A percentile compares a stretch with the other conserved stretches of the same genome.
These are phyloP conservation scores for Cuculus canorus DNA, from an alignment of 2,797 vertebrate species.

Conservation along the genomic window DNA sequence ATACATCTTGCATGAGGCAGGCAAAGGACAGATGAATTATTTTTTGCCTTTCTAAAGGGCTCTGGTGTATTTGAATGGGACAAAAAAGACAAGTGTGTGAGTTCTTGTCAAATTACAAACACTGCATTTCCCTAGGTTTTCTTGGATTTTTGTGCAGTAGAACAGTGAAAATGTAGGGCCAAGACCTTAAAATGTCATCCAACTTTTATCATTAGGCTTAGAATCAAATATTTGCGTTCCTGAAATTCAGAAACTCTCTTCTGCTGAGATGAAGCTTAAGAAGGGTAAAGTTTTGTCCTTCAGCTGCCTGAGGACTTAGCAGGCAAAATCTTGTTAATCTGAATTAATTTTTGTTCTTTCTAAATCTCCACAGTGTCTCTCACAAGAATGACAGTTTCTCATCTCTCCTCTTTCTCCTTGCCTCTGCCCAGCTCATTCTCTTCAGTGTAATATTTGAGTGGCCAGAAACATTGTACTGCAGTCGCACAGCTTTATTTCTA, in stretches of 20 bases:
- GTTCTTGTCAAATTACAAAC: conserved; percentile 8
- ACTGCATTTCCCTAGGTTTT: background rate
- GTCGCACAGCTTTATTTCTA: background rate
- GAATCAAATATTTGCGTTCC: conserved; percentile 51
- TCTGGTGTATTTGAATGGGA: background rate
- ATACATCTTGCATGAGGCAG: conserved; percentile 39
- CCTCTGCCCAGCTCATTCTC: background rate
- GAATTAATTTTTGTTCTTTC: conserved; percentile 2
- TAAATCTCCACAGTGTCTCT: background rate
- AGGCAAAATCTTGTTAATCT: conserved; percentile 23
- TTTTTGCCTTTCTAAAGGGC: conserved; percentile 32
- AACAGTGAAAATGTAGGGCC: background rate
- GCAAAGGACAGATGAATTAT: background rate
- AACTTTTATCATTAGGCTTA: conserved; percentile 2
- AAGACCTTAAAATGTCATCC: conserved; percentile 19
- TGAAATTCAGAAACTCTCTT: conserved; percentile 7
- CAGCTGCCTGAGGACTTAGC: background rate
- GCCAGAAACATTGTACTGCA: background rate
- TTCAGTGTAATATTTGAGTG: background rate
- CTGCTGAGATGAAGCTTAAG: background rate
- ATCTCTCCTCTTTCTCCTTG: background rate
- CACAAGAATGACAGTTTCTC: background rate
- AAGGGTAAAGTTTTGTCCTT: conserved; percentile 36
- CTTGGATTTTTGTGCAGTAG: background rate
- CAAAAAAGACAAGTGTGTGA: background rate